Conservation (phyloP, 2,888 invertebrate species). For the Dynastes maya region DNA sequence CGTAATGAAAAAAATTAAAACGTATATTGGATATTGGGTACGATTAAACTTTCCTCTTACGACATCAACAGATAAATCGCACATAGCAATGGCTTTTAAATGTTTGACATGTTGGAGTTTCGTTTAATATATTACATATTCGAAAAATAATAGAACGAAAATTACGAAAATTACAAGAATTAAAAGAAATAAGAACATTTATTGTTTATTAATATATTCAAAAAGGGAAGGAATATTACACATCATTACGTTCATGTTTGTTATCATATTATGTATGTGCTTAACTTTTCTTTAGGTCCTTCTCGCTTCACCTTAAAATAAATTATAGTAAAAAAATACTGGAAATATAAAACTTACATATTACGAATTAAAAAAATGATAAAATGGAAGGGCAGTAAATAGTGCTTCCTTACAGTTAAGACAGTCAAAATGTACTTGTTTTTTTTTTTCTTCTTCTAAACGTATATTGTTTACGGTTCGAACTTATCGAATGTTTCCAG, state of each 20-base stretch:
- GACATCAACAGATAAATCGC: constrained; percentile 21
- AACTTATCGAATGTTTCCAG: constrained; percentile 75
- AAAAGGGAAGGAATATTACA: neutral
- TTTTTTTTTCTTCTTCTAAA: constrained; percentile 36
- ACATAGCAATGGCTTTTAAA: constrained; percentile 7
- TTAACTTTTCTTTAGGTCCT: constrained; percentile 5
- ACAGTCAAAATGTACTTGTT: constrained; percentile 41
- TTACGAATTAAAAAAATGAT: constrained; percentile 46
- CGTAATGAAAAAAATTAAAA: constrained; percentile 20
- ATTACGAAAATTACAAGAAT: neutral
- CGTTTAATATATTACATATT: constrained; percentile 15
- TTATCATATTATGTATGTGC: neutral
- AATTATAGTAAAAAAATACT: constrained; percentile 52
- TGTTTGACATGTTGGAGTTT: constrained; percentile 9
- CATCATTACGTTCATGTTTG: neutral
- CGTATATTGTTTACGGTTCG: constrained; percentile 60
- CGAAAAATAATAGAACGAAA: neutral
- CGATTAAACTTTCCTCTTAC: constrained; percentile 18
- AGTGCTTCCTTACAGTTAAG: constrained; percentile 46
- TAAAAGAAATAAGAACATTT: neutral
- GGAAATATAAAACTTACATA: constrained; percentile 52
- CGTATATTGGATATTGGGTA: constrained; percentile 25
- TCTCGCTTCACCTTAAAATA: constrained; percentile 45
- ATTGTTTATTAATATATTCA: constrained; percentile 2
- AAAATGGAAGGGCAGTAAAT: constrained; percentile 51